These are phyloP conservation scores for Slavum lentiscoides DNA, from an alignment of 2,888 invertebrate species.

Conservation along the genomic window DNA sequence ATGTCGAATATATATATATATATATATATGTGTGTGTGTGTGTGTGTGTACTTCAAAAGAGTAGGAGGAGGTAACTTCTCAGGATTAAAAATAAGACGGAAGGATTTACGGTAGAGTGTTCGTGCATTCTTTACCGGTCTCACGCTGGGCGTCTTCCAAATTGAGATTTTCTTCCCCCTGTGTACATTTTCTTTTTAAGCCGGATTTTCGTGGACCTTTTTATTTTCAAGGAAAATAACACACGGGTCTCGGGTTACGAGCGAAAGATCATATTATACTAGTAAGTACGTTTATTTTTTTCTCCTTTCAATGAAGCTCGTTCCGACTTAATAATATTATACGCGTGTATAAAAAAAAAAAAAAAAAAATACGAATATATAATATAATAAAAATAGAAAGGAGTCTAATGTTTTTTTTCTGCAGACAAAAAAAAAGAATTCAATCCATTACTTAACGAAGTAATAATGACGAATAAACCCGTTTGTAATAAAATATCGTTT, in stretches of 20 bases:
- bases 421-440: too few species aligned
- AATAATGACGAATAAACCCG: too few species aligned
- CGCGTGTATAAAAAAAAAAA: too few species aligned
- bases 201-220: not conserved
- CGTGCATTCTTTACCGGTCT: not conserved
- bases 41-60: not conserved
- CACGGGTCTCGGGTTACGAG: too few species aligned
- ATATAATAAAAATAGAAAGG: too few species aligned
- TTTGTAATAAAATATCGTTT: too few species aligned
- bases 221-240: not conserved
- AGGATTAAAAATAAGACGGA: conserved; percentile 25
- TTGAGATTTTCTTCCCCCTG: conserved; percentile 12
- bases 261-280: not conserved
- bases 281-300: not conserved
- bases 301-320: not conserved
- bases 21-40: not conserved
- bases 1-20: conserved; percentile 1
- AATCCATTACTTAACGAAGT: too few species aligned
- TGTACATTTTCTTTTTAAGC: conserved; percentile 5
- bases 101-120: conserved; percentile 21
- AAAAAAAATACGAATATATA: too few species aligned
- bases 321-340: not conserved
- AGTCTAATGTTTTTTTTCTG: too few species aligned
- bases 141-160: conserved; percentile 21
- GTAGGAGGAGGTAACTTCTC: conserved; percentile 24